Conservation (phyloP, 2,113 vertebrate species). For the Corythoichthys haematopterus region DNA sequence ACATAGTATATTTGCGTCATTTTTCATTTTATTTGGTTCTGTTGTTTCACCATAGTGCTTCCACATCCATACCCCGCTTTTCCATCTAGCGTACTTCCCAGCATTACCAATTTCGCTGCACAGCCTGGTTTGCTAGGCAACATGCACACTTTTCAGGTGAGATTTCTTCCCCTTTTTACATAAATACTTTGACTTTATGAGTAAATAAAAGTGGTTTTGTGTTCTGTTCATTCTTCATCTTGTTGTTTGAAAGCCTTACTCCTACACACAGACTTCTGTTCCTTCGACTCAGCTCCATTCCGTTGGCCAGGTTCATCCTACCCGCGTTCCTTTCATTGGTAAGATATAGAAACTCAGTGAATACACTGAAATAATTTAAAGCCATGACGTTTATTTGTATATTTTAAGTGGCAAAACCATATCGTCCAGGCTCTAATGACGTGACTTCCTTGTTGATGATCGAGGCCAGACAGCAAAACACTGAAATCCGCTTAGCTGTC, state of each 20-base stretch:
- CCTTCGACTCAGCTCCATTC: conserved; percentile 82
- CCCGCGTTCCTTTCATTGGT: conserved; percentile 84
- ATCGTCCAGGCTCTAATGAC: conserved; percentile 74
- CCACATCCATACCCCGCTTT: conserved; percentile 62
- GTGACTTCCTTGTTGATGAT: conserved; percentile 92
- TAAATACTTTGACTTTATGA: no score
- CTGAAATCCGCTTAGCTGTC: conserved; percentile 86
- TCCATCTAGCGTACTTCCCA: conserved; percentile 78
- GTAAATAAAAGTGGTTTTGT: background rate
- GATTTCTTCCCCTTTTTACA: background rate
- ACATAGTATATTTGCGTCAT: background rate
- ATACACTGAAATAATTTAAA: background rate
- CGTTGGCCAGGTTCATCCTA: conserved; percentile 76
- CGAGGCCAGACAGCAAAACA: conserved; percentile 92
- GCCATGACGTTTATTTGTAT: background rate
- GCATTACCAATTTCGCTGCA: conserved; percentile 64
- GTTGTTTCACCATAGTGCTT: conserved; percentile 55
- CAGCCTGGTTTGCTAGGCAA: conserved; percentile 71
- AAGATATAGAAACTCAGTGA: conserved; percentile 52
- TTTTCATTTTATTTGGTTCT: background rate
- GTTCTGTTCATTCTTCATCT: background rate
- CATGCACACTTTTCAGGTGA: conserved; percentile 85
- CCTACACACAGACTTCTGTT: conserved; percentile 69
- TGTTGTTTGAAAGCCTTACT: conserved; percentile 67
- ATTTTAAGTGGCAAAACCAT: background rate